Evolutionary conservation across 2,113 vertebrate species (phyloP), one percentile per base, ranked within the genome.

Genomic region (Pipra filicauda): DNA sequence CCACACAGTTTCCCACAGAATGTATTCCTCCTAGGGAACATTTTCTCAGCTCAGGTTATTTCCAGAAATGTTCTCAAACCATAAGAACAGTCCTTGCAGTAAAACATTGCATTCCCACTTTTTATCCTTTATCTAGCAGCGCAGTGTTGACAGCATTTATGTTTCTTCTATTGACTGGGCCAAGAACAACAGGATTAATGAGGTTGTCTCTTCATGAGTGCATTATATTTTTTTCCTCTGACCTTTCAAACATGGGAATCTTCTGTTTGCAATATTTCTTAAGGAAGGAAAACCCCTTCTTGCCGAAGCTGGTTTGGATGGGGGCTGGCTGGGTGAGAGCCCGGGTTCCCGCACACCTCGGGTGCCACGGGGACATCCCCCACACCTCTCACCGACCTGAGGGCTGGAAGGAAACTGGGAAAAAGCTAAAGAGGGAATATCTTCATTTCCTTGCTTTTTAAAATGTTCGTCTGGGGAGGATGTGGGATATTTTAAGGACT

Each of bases 21-120:
- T 96, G 77, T 87, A 94, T 97, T 96, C 93, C 95, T 98, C 97
- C 82, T 83, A 97, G 97, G 95, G 95, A 97, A 95, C 92, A 96
- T 97, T 97, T 97, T 97, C 97, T 98, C 93, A 97, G 95, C 73
- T 96, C 97, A 98, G 97, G 97, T 98, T 98, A 96, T 98, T 98
- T 98, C 97, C 97, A 98, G 96, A 97, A 97, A 96, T 97, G 89
- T 98, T 98, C 97, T 98, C 97, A 98, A 97, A 98, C 86, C 71
- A 85, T 97, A 97, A 97, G 96, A 97, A 95, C 95, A 88, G 85
- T 95, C 95, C 93, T 98, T 91, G 88, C 96, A 97, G 97, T 97
- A 98, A 98, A 98, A 96, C 96, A 97, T 96, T 95, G 97, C 95
- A 98, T 97, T 97, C 96, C 97, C 95, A 94, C 95, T 97, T 97